A percentile compares a stretch with the other conserved stretches of the same genome.
Evolutionary conservation across 2,888 invertebrate species (phyloP).

Genomic region (Rhamnusium bicolor): DNA sequence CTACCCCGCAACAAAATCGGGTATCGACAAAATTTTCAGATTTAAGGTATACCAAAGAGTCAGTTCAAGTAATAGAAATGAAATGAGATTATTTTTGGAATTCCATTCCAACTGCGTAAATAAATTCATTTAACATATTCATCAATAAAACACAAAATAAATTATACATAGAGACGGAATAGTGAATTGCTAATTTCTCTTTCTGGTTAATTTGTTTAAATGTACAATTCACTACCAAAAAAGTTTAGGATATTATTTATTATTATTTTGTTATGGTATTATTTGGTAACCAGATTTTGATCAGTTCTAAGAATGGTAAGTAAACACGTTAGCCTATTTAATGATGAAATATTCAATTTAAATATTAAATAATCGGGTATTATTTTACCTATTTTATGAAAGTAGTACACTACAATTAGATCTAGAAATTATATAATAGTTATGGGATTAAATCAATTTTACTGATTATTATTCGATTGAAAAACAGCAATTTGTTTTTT

Average conservation of each 20-base stretch:
- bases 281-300: slow-evolving; percentile 20
- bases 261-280: slow-evolving; percentile 20
- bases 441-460: neutral
- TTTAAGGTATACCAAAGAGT: no score
- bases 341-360: slow-evolving; percentile 15
- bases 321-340: slow-evolving; percentile 10
- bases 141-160: no score
- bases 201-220: neutral
- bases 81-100: no score
- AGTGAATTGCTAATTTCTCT: slow-evolving; percentile 4
- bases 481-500: neutral
- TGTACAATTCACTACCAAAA: slow-evolving; percentile 13
- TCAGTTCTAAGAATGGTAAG: slow-evolving; percentile 1
- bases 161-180: no score
- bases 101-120: no score
- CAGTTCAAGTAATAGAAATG: no score
- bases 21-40: no score
- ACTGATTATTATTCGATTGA: neutral
- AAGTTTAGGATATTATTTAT: slow-evolving; percentile 15
- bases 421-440: slow-evolving; percentile 2
- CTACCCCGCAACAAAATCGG: no score
- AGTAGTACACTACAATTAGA: slow-evolving; percentile 11
- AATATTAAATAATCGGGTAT: slow-evolving; percentile 24
- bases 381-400: slow-evolving; percentile 14
- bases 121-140: no score